phyloP scores from a whole-genome alignment of 1,140 invertebrate species.

The Temnothorax curvispinosus region DNA sequence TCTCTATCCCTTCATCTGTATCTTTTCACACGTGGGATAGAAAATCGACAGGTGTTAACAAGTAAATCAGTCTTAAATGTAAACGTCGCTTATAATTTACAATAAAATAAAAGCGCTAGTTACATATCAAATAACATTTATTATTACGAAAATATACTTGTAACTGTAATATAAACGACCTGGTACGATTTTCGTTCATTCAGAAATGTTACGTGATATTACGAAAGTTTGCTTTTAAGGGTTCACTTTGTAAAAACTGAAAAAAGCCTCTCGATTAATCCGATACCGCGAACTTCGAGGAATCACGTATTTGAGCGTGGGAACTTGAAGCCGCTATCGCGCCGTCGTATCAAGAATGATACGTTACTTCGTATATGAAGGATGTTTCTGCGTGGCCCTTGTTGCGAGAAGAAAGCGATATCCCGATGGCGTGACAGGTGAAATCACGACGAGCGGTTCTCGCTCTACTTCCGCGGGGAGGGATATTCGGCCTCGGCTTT shows the following conservation, averaged over 20 bases:
- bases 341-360: constrained; percentile 27
- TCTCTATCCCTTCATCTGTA: not conserved
- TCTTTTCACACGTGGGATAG: not conserved
- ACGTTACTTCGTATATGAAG: constrained; percentile 36
- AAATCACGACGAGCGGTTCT: constrained; percentile 61
- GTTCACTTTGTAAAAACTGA: not conserved
- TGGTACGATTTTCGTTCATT: not conserved
- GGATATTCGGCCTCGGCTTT: constrained; percentile 20
- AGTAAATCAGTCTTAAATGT: not conserved
- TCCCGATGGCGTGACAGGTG: constrained; percentile 67
- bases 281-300: not conserved
- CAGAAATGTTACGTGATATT: not conserved
- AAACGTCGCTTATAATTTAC: not conserved
- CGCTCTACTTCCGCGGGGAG: constrained; percentile 31
- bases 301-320: constrained; percentile 16
- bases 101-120: not conserved
- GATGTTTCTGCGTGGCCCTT: not conserved
- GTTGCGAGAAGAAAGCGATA: constrained; percentile 48
- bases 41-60: not conserved
- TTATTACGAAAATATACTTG: not conserved
- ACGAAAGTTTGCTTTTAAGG: not conserved
- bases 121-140: not conserved
- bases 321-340: constrained; percentile 40
- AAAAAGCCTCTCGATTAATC: not conserved
- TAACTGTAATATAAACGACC: not conserved